Percentiles rank a stretch among this genome's conserved stretches.
Conservation (phyloP, 2,797 vertebrate species). For the Anas georgica region DNA sequence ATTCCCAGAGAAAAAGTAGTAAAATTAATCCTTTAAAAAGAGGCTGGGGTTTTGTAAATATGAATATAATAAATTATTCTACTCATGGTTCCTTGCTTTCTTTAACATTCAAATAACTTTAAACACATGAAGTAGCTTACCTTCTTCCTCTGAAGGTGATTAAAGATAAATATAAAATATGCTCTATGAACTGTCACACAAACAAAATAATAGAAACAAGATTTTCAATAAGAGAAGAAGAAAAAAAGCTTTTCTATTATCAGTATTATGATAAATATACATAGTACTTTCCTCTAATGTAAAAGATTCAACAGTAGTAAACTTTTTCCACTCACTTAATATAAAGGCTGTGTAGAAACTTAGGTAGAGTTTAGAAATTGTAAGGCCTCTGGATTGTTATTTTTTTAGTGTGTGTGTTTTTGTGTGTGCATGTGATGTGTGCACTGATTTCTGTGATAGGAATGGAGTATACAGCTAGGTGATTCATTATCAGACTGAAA, state of each 20-base stretch:
- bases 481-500: neutral
- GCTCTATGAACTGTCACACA: neutral
- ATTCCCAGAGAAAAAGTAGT: neutral
- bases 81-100: neutral
- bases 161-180: constrained; percentile 30
- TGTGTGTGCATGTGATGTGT: too few species aligned
- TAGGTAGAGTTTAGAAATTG: neutral
- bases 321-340: neutral
- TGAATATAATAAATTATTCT: neutral
- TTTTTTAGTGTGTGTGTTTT: neutral
- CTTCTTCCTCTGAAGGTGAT: neutral
- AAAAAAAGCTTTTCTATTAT: neutral
- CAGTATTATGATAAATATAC: neutral
- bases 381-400: neutral
- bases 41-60: neutral
- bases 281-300: neutral
- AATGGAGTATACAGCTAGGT: neutral
- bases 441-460: neutral
- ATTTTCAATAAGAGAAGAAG: neutral
- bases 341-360: neutral
- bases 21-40: neutral
- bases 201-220: neutral
- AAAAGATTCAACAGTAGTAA: neutral
- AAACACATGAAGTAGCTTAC: neutral
- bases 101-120: neutral